These are phyloP conservation scores for Eupelmus urozonus DNA, from an alignment of 2,888 invertebrate genomes.

Conservation along the genomic window DNA sequence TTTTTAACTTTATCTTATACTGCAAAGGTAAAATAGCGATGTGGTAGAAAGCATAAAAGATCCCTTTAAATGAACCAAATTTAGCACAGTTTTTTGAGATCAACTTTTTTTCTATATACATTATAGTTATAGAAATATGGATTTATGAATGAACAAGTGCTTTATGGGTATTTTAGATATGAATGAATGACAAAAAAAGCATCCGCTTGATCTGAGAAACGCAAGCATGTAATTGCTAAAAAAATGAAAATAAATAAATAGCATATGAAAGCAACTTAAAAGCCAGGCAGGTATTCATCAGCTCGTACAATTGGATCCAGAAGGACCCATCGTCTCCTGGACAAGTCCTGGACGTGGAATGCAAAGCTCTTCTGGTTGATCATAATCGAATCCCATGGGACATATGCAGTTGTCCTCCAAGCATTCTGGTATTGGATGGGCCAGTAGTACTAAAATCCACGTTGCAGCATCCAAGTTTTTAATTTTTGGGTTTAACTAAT, in stretches of 20 bases:
- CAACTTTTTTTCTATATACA: no score
- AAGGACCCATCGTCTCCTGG: constrained; percentile 77
- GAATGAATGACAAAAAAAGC: no score
- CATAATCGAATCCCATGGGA: constrained; percentile 76
- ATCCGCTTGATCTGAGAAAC: no score
- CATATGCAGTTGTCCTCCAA: constrained; percentile 78
- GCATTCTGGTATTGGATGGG: constrained; percentile 76
- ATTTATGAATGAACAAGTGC: no score
- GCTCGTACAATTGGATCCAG: constrained; percentile 75
- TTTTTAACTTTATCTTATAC: no score
- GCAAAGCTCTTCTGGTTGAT: constrained; percentile 73
- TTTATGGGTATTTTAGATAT: no score
- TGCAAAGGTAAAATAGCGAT: no score
- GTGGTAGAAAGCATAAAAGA: no score
- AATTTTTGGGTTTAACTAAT: constrained; percentile 38
- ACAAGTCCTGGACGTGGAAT: constrained; percentile 71
- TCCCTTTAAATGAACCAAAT: no score
- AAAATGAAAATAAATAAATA: constrained; percentile 10
- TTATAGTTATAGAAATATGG: no score
- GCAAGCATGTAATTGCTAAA: constrained; percentile 8
- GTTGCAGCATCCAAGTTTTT: constrained; percentile 58
- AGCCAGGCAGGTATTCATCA: constrained; percentile 64
- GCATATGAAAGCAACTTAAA: constrained; percentile 58
- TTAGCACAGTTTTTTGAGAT: no score
- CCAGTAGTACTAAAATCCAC: constrained; percentile 74